Evolutionary conservation across 2,797 vertebrate species (phyloP).

Genomic region (Syngnathus rostellatus): DNA sequence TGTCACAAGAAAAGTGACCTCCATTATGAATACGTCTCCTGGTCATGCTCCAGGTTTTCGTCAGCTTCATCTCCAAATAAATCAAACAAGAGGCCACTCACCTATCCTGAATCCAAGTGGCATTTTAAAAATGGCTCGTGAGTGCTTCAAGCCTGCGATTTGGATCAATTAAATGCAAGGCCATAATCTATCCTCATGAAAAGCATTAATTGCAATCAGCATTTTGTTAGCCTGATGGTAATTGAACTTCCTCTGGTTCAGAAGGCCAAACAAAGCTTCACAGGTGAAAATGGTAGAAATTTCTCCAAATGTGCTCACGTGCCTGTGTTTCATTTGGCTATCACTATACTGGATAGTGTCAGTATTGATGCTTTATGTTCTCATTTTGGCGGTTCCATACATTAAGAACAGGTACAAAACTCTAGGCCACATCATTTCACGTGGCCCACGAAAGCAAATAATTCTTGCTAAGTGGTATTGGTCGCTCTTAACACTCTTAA

Average conservation of each 20-base stretch:
- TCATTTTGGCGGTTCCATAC: not conserved
- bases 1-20: constrained; percentile 54
- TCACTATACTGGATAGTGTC: not conserved
- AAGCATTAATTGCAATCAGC: constrained; percentile 47
- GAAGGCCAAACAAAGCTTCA: constrained; percentile 18
- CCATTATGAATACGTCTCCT: constrained; percentile 45
- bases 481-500: no score
- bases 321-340: not conserved
- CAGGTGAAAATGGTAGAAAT: not conserved
- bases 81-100: constrained; percentile 53
- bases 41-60: constrained; percentile 50
- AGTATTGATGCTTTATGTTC: not conserved
- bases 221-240: constrained; percentile 43
- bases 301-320: not conserved
- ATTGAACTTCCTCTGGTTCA: constrained; percentile 27
- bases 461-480: no score
- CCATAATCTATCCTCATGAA: constrained; percentile 65
- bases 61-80: constrained; percentile 55
- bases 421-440: no score
- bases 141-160: constrained; percentile 58
- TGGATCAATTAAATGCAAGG: constrained; percentile 57
- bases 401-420: not conserved
- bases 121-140: constrained; percentile 65
- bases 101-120: constrained; percentile 61
- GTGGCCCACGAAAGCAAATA: no score